These are phyloP conservation scores for Gymnocypris eckloni DNA, from an alignment of 2,797 vertebrate genomes.

Conservation along the genomic window DNA sequence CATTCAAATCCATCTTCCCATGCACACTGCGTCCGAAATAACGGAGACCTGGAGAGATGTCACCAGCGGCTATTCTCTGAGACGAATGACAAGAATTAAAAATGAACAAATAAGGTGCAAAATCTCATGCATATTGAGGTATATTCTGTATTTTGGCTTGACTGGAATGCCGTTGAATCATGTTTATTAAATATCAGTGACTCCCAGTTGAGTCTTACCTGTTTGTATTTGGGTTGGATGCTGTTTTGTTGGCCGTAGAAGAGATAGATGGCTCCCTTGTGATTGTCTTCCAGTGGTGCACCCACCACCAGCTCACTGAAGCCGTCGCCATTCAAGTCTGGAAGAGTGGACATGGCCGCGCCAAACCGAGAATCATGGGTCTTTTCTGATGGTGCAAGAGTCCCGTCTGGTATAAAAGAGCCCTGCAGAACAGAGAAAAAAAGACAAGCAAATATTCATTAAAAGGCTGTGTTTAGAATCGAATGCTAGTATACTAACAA, in stretches of 20 bases:
- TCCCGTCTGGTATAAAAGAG: constrained; percentile 76
- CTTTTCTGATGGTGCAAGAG: constrained; percentile 75
- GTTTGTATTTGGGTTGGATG: constrained; percentile 80
- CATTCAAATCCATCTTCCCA: constrained; percentile 86
- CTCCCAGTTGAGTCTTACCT: constrained; percentile 75
- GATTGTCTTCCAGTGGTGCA: constrained; percentile 89
- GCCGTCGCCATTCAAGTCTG: constrained; percentile 91
- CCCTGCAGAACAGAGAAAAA: constrained; percentile 71
- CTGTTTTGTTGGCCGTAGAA: constrained; percentile 78
- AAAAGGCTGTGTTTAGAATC: not conserved
- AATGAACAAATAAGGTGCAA: not conserved
- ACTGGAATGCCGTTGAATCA: not conserved
- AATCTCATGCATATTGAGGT: not conserved
- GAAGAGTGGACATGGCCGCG: constrained; percentile 83
- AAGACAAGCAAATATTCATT: not conserved
- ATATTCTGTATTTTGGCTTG: not conserved
- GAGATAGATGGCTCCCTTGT: constrained; percentile 89
- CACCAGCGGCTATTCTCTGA: constrained; percentile 82
- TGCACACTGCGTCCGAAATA: constrained; percentile 94
- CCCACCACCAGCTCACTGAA: constrained; percentile 89
- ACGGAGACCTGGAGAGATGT: constrained; percentile 76
- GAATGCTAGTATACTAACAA: not conserved
- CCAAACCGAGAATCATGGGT: constrained; percentile 92
- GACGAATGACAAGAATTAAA: not conserved
- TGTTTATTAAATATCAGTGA: not conserved